These are phyloP conservation scores for Clepsis dumicolana DNA, from an alignment of 2,888 invertebrate genomes.

Conservation along the genomic window DNA sequence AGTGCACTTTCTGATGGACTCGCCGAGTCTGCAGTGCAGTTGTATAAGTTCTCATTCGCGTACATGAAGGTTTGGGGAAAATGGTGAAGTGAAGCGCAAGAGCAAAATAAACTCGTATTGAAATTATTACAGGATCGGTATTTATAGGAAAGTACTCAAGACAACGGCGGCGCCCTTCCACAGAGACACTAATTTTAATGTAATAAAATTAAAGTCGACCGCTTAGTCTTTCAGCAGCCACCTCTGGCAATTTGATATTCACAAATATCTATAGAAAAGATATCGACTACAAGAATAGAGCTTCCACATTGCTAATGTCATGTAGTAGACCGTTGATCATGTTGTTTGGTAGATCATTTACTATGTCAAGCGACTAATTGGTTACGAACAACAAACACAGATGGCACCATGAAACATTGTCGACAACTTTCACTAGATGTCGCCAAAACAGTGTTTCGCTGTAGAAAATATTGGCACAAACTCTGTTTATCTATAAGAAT, in stretches of 20 bases:
- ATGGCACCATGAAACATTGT: conserved; percentile 17
- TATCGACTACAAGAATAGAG: not conserved
- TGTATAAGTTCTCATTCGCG: too few relatives aligned
- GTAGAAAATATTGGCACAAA: conserved; percentile 1
- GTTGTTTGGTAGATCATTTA: not conserved
- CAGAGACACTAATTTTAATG: too few relatives aligned
- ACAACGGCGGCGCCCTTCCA: too few relatives aligned
- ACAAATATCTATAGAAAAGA: not conserved
- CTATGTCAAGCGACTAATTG: not conserved
- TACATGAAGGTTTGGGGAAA: not conserved
- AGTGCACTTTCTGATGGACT: conserved; percentile 16
- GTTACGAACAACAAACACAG: conserved; percentile 9
- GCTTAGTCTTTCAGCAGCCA: too few relatives aligned
- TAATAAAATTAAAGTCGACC: too few relatives aligned
- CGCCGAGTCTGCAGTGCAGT: too few relatives aligned
- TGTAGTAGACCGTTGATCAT: not conserved
- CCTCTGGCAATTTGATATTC: too few relatives aligned
- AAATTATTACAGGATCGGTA: too few relatives aligned
- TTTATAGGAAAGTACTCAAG: too few relatives aligned
- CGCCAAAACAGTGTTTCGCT: not conserved
- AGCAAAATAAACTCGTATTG: too few relatives aligned
- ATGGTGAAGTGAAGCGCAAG: not conserved
- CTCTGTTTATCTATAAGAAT: not conserved
- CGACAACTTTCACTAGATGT: conserved; percentile 22
- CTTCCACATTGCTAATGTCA: not conserved